Evolutionary conservation across 2,888 invertebrate genomes (phyloP).

Genomic region (Callyntrura guangdongensis): DNA sequence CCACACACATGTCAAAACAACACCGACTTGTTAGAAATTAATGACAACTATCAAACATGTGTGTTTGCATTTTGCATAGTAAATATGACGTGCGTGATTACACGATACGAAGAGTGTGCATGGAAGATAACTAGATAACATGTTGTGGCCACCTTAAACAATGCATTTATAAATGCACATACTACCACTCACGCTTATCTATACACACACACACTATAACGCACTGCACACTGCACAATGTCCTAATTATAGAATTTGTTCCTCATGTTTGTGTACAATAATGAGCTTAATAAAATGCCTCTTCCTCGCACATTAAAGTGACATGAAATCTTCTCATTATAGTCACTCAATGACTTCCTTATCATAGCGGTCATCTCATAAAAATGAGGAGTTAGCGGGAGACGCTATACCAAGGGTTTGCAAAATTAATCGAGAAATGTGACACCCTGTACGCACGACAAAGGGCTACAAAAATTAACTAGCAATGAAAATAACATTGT

Average conservation of each 20-base stretch:
- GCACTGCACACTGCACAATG: slow-evolving; percentile 36
- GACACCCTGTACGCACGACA: slow-evolving; percentile 70
- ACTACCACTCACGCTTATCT: background rate
- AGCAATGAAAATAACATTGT: background rate
- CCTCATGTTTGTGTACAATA: slow-evolving; percentile 46
- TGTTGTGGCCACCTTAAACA: background rate
- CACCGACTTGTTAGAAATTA: slow-evolving; percentile 36
- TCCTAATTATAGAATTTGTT: slow-evolving; percentile 77
- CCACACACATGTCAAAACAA: slow-evolving; percentile 62
- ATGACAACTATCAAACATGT: background rate
- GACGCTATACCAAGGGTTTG: slow-evolving; percentile 21
- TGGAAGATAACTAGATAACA: background rate
- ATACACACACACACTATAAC: background rate
- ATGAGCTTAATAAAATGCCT: slow-evolving; percentile 74
- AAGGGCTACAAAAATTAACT: slow-evolving; percentile 30
- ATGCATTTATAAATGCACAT: background rate
- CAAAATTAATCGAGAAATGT: slow-evolving; percentile 62
- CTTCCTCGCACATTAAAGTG: slow-evolving; percentile 76
- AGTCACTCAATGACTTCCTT: slow-evolving; percentile 75
- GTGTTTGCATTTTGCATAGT: background rate
- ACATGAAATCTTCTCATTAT: slow-evolving; percentile 78
- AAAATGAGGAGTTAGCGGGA: background rate
- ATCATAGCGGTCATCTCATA: slow-evolving; percentile 68
- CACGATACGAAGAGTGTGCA: background rate
- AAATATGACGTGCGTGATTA: background rate